Base-by-base conservation (phyloP, 2,888 invertebrate species). In the Diogma glabrata region DNA sequence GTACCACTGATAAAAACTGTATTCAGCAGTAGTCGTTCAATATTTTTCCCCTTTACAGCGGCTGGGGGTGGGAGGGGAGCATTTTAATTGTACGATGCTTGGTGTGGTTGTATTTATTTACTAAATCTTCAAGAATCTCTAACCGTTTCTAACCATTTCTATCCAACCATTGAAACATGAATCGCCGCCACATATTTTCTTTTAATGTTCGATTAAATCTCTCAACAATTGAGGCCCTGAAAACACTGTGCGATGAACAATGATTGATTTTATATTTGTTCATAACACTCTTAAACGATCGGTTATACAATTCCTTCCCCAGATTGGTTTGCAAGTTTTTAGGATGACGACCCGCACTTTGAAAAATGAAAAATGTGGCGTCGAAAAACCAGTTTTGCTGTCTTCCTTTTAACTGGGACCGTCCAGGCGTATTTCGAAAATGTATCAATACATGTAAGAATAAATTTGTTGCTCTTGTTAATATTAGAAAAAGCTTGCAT, bases 81-180 rank as follows among this genome's bases (percentile, higher is more conserved):
- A 64, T 63, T 48, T 57, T 57, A 49, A 64, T 65, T 30, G 63
- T 65, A 20, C 58, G 54, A 60, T 67, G 65, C 49, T 60, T 52
- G n/a, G n/a, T n/a, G n/a, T n/a, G n/a, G 54, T 67, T 67, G 53
- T 66, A 66, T 20, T 56, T 55, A 16, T 55, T 14, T 33, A 57
- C 49, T 9, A 59, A 47, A 10, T 55, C 43, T 7, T 22, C 7
- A 20, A 58, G 40, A 22, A 57, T 55, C 26, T 57, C 30, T 0
- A 55, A 10, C 59, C 57, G 60, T 16, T 57, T 57, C 47, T 57
- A 57, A 20, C n/a, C n/a, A n/a, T n/a, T n/a, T n/a, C n/a, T n/a
- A n/a, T n/a, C n/a, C n/a, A 20, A 40, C 20, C 40, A 17, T 10
- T 20, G 19, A 40, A 40, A 6, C 19, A 17, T 40, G 9, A 40